Base-by-base conservation (phyloP, 2,113 vertebrate species). In the Sitta europaea region DNA sequence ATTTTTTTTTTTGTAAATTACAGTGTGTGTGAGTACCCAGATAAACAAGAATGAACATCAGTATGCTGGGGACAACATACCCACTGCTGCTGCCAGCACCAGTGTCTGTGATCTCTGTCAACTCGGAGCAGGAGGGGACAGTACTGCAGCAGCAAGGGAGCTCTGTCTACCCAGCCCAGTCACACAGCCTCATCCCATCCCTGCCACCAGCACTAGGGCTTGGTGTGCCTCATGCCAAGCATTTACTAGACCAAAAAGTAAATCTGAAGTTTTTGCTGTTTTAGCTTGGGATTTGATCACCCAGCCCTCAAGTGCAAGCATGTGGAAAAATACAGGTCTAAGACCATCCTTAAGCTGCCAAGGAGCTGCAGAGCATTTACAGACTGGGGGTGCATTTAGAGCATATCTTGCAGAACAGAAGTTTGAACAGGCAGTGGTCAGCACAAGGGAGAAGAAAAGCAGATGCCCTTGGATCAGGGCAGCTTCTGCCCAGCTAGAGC, bases 281-380 rank as follows among this genome's bases (percentile, higher is more conserved):
- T 84, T 58, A 31, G 23, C 17, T 50, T 11, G 29, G 11, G n/a
- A 25, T 42, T 10, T 63, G 27, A 43, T 62, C 29, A 66, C 8
- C 15, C 0, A 1, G 51, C 19, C 9, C 31, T 82, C 28, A 36
- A 8, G 12, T 53, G 40, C 0, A 0, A 93, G 11, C 57, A 55
- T 1, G 0, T 57, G 61, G 22, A 4, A 72, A 67, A 65, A 77
- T 21, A 24, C 51, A 48, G 43, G 36, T 43, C 38, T n/a, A 82
- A 15, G 17, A 12, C 31, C 27, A 23, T 29, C 65, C 57, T 62
- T 42, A 62, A 50, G 33, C 57, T 67, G 48, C 40, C 28, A 36
- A 47, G 29, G 29, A 71, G 19, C 35, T 53, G 27, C 61, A 66
- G 38, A 67, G 11, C 13, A 28, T 40, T 38, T 84, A 24, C 3